Conservation (phyloP, 2,797 vertebrate genomes). For the Centropyge bicolor region DNA sequence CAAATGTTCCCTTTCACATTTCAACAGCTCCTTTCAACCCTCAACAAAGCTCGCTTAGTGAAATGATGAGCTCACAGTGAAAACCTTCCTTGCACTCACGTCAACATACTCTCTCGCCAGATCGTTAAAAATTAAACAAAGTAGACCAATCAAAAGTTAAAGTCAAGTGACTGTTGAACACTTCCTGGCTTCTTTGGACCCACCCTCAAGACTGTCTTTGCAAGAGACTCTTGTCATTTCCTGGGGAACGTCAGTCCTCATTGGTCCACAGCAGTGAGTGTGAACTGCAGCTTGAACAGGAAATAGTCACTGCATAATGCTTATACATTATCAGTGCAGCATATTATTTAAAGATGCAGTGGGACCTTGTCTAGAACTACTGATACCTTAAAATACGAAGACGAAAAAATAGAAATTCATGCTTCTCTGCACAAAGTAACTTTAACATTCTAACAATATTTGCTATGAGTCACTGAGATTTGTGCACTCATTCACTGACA, state of each 20-base stretch:
- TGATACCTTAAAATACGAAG: background rate
- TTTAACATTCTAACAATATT: background rate
- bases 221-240: constrained; percentile 5
- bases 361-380: background rate
- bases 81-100: background rate
- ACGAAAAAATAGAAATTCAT: background rate
- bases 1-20: background rate
- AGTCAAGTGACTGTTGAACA: background rate
- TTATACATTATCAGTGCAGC: background rate
- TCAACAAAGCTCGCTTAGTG: background rate
- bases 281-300: background rate
- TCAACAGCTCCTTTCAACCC: background rate
- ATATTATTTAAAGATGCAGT: background rate
- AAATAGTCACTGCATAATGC: background rate
- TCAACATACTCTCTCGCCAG: background rate
- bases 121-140: constrained; percentile 6
- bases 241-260: background rate
- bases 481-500: background rate
- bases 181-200: constrained; percentile 29
- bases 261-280: background rate
- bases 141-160: background rate
- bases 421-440: background rate
- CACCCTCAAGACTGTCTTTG: constrained; percentile 6
- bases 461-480: background rate
- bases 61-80: constrained; percentile 1